phyloP scores from a whole-genome alignment of 2,797 vertebrate species.

The Eurystomus glaucurus region DNA sequence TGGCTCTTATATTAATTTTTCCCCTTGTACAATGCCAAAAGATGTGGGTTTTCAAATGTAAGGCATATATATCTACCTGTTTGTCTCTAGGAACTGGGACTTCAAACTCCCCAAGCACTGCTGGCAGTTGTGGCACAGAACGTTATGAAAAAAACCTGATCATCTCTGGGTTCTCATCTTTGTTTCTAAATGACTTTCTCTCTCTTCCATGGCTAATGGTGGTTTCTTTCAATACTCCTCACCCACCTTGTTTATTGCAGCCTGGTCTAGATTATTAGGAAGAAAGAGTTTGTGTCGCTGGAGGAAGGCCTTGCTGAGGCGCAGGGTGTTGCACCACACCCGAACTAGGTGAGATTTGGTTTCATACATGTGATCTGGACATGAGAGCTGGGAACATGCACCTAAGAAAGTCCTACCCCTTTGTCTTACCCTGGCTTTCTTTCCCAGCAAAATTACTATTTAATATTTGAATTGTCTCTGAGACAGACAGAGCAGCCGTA shows the following conservation, averaged over 20 bases:
- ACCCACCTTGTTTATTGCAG: not conserved
- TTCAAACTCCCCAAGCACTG: not conserved
- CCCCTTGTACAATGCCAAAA: not conserved
- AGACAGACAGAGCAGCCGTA: not conserved
- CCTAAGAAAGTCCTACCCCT: not conserved
- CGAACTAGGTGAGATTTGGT: not conserved
- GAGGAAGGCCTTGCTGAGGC: not conserved
- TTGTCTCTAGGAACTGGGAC: not conserved
- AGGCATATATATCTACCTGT: not conserved
- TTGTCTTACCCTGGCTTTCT: not conserved
- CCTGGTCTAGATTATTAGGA: not conserved
- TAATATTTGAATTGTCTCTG: not conserved
- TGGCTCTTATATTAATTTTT: not conserved
- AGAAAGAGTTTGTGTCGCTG: not conserved
- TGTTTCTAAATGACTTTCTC: not conserved
- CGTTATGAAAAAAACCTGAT: not conserved
- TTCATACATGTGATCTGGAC: not conserved
- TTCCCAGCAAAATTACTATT: not conserved
- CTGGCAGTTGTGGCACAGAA: not conserved
- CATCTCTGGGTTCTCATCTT: not conserved
- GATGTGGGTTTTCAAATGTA: not conserved
- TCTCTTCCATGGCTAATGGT: not conserved
- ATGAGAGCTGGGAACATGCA: not conserved
- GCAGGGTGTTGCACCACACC: not conserved
- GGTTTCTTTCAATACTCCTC: not conserved